Percentiles rank a stretch among this genome's conserved stretches.
Evolutionary conservation across 2,113 vertebrate genomes (phyloP).

Genomic region (Solea senegalensis): DNA sequence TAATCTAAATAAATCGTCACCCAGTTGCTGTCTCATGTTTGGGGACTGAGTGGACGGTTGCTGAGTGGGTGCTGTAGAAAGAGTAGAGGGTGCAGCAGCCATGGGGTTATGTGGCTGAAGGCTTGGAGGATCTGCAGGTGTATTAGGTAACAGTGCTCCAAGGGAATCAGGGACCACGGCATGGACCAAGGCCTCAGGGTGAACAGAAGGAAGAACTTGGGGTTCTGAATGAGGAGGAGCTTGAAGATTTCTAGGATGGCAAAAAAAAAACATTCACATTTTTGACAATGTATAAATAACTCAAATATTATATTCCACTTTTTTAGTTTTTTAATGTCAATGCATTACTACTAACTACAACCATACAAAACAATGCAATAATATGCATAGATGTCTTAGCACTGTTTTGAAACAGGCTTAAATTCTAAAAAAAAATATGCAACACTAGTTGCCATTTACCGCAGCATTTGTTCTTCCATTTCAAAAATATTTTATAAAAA

Average conservation of each 20-base stretch:
- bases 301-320: background rate
- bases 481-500: conserved; percentile 11
- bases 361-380: background rate
- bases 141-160: conserved; percentile 7
- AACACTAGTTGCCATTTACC: background rate
- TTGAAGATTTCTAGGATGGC: conserved; percentile 14
- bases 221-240: conserved; percentile 11
- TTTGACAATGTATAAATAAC: background rate
- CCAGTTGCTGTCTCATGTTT: conserved; percentile 82
- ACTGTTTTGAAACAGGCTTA: no score
- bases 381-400: background rate
- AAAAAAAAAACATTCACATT: background rate
- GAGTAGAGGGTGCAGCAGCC: conserved; percentile 4
- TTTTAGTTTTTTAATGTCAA: background rate
- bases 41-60: conserved; percentile 61
- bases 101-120: conserved; percentile 29
- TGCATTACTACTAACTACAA: background rate
- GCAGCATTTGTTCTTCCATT: background rate
- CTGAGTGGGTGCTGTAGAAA: conserved; percentile 29
- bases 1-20: conserved; percentile 91
- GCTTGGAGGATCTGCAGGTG: conserved; percentile 18
- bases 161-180: conserved; percentile 9
- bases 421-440: background rate
- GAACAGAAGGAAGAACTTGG: conserved; percentile 27
- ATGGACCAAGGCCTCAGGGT: conserved; percentile 25